These are phyloP conservation scores for Knipowitschia caucasica DNA, from an alignment of 2,797 vertebrate species.

Conservation along the genomic window DNA sequence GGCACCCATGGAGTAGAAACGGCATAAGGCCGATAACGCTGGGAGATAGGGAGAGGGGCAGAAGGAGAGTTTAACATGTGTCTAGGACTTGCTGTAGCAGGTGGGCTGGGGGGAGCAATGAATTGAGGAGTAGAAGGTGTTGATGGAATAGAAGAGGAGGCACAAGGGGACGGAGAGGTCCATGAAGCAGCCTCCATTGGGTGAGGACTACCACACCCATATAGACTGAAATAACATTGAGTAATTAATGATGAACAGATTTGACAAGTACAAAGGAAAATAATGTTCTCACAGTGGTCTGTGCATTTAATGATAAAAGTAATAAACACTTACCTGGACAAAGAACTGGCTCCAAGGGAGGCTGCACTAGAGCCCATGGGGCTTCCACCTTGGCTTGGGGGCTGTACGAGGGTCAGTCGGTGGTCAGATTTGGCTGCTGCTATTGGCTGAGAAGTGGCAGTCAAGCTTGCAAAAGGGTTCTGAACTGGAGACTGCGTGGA, in stretches of 20 bases:
- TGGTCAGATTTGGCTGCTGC: slow-evolving; percentile 89
- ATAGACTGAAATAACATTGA: slow-evolving; percentile 86
- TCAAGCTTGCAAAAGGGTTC: slow-evolving; percentile 97
- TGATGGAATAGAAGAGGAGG: slow-evolving; percentile 58
- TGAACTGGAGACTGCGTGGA: slow-evolving; percentile 91
- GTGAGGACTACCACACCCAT: slow-evolving; percentile 88
- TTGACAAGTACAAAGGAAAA: slow-evolving; percentile 53
- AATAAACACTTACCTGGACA: slow-evolving; percentile 90
- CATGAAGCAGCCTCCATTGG: slow-evolving; percentile 75
- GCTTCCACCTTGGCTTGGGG: slow-evolving; percentile 87
- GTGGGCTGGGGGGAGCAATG: slow-evolving; percentile 68
- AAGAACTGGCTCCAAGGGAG: slow-evolving; percentile 90
- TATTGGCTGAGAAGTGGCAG: slow-evolving; percentile 95
- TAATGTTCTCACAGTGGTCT: slow-evolving; percentile 5
- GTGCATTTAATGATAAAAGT: background rate
- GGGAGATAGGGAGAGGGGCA: slow-evolving; percentile 79
- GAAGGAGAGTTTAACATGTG: slow-evolving; percentile 65
- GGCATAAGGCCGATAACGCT: slow-evolving; percentile 88
- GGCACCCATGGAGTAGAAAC: slow-evolving; percentile 75
- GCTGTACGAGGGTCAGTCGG: slow-evolving; percentile 82
- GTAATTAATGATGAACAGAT: slow-evolving; percentile 68
- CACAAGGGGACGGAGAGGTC: slow-evolving; percentile 68
- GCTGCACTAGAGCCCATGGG: slow-evolving; percentile 87
- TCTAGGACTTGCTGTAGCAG: slow-evolving; percentile 53
- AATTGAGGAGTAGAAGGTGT: slow-evolving; percentile 59